Conservation (phyloP, 2,113 vertebrate genomes). For the Hippocampus mohnikei region DNA sequence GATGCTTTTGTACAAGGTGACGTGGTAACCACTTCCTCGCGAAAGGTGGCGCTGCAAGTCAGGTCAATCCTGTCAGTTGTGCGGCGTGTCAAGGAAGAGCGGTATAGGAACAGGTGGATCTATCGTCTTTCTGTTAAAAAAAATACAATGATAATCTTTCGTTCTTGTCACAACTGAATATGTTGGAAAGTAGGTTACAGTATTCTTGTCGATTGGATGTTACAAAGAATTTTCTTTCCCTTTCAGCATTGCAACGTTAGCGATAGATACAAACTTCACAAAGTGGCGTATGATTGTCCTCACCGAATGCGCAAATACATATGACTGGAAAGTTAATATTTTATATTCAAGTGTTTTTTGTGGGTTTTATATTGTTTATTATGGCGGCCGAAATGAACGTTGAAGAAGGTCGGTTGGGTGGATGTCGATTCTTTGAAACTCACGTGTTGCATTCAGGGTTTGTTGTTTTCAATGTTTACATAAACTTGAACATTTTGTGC, state of each 20-base stretch:
- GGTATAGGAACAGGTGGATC: neutral
- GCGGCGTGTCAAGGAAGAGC: neutral
- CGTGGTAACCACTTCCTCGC: neutral
- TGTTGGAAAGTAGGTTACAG: neutral
- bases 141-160: neutral
- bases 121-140: neutral
- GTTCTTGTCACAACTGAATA: neutral
- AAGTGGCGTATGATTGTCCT: too few relatives aligned
- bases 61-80: neutral
- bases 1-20: neutral
- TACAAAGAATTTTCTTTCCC: neutral
- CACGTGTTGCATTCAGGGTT: neutral
- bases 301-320: neutral
- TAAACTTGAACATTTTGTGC: neutral
- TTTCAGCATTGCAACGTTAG: neutral
- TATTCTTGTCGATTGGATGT: neutral
- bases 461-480: neutral
- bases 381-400: too few relatives aligned
- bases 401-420: too few relatives aligned
- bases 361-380: neutral
- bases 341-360: neutral
- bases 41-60: constrained; percentile 8
- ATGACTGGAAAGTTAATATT: neutral
- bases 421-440: too few relatives aligned
- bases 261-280: neutral